Percentiles rank a stretch among this genome's conserved stretches.
phyloP scores from a whole-genome alignment of 2,113 vertebrate species.

The Cryptoleucopteryx plumbea region DNA sequence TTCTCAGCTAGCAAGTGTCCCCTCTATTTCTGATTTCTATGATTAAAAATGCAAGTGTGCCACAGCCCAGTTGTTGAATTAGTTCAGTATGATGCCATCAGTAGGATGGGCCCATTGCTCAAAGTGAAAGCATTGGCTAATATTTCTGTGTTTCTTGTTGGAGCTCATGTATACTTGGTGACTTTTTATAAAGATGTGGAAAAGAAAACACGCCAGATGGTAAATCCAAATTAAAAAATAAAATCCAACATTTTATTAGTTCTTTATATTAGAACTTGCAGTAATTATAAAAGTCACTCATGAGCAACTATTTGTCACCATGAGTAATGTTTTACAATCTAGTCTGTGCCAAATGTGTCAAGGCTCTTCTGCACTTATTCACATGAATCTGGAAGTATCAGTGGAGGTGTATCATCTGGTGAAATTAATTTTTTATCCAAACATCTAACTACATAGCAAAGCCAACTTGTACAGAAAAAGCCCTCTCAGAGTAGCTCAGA shows the following conservation, averaged over 20 bases:
- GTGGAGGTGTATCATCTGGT: background rate
- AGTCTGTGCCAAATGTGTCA: background rate
- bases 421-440: background rate
- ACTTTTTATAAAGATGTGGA: background rate
- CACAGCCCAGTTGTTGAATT: background rate
- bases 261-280: background rate
- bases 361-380: background rate
- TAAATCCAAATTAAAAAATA: background rate
- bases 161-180: background rate
- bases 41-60: background rate
- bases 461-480: background rate
- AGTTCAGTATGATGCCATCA: background rate
- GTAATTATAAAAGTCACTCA: background rate
- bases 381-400: background rate
- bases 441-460: background rate
- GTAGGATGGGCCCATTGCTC: background rate
- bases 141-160: background rate
- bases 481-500: background rate
- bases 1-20: background rate
- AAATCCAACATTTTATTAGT: background rate
- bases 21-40: background rate
- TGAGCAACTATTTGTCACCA: background rate
- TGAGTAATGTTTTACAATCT: background rate
- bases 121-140: background rate
- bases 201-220: background rate